These are phyloP conservation scores for Aphidius ervi DNA, from an alignment of 1,140 invertebrate genomes.

Conservation along the genomic window DNA sequence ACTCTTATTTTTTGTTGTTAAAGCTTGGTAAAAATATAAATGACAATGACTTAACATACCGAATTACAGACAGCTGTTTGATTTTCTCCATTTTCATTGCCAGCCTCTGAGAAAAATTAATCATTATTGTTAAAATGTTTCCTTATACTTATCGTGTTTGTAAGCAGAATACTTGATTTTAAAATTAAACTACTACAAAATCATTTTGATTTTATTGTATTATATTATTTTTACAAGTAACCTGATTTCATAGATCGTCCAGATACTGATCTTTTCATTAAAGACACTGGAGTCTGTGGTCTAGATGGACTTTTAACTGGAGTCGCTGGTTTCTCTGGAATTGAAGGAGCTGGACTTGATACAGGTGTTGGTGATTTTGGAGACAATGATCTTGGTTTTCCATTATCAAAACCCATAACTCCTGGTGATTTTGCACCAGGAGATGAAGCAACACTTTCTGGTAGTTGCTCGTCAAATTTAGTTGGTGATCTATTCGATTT, in stretches of 20 bases:
- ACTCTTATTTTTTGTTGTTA: background rate
- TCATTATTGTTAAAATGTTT: background rate
- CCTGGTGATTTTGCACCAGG: background rate
- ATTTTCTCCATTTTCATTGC: constrained; percentile 74
- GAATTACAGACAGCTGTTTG: constrained; percentile 62
- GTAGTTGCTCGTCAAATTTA: too few relatives aligned
- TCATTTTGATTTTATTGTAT: too few relatives aligned
- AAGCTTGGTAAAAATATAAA: constrained; percentile 5
- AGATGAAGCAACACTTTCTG: background rate
- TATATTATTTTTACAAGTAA: background rate
- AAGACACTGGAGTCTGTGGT: constrained; percentile 13
- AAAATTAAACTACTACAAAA: too few relatives aligned
- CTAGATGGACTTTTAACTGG: constrained; percentile 8
- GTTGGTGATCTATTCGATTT: constrained; percentile 2
- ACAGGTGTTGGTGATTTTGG: constrained; percentile 12
- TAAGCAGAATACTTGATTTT: background rate
- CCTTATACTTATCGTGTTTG: background rate
- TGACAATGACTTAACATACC: constrained; percentile 52
- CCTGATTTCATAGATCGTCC: constrained; percentile 26
- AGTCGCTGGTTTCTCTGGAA: constrained; percentile 8
- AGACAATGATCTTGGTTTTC: constrained; percentile 14
- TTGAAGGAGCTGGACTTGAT: constrained; percentile 3
- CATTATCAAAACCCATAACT: constrained; percentile 17
- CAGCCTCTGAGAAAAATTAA: constrained; percentile 62
- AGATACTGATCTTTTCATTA: constrained; percentile 20